These are phyloP conservation scores for Trichogramma dendrolimi DNA, from an alignment of 2,888 invertebrate species.

Conservation along the genomic window DNA sequence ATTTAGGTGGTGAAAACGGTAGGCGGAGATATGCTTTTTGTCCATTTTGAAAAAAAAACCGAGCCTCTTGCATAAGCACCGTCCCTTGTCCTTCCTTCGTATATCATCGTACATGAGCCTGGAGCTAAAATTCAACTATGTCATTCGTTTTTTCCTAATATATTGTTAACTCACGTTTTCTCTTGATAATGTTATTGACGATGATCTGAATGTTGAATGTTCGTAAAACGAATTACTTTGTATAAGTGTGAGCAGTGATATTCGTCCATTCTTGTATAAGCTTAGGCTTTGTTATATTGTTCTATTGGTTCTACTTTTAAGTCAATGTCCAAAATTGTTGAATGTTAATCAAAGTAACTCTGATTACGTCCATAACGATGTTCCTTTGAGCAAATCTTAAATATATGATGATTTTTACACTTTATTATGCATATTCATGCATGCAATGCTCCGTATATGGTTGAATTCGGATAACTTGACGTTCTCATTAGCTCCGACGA, in stretches of 20 bases:
- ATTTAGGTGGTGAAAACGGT: background rate
- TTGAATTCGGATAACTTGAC: slow-evolving; percentile 4
- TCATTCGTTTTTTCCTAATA: background rate
- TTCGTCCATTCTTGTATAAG: slow-evolving; percentile 4
- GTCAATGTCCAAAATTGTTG: too few species aligned
- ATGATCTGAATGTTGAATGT: slow-evolving; percentile 2
- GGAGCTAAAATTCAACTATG: background rate
- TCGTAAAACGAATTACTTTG: background rate
- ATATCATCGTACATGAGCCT: slow-evolving; percentile 22
- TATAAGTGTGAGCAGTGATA: slow-evolving; percentile 9
- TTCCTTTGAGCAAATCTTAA: slow-evolving; percentile 31
- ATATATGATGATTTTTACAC: slow-evolving; percentile 17
- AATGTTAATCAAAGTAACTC: too few species aligned
- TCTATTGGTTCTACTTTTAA: background rate
- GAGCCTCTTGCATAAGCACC: slow-evolving; percentile 42
- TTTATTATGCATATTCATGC: background rate
- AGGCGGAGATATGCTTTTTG: slow-evolving; percentile 40
- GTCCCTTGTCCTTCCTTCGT: slow-evolving; percentile 45
- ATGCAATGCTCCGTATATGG: slow-evolving; percentile 12
- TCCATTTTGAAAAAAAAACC: slow-evolving; percentile 46
- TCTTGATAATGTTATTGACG: background rate
- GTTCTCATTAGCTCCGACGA: slow-evolving; percentile 8
- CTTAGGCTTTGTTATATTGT: background rate
- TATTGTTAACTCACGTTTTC: background rate
- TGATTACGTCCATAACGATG: slow-evolving; percentile 37